Evolutionary conservation across 2,888 invertebrate genomes (phyloP), one percentile per base, ranked within the genome.

Genomic region (Ennomos erosarius): DNA sequence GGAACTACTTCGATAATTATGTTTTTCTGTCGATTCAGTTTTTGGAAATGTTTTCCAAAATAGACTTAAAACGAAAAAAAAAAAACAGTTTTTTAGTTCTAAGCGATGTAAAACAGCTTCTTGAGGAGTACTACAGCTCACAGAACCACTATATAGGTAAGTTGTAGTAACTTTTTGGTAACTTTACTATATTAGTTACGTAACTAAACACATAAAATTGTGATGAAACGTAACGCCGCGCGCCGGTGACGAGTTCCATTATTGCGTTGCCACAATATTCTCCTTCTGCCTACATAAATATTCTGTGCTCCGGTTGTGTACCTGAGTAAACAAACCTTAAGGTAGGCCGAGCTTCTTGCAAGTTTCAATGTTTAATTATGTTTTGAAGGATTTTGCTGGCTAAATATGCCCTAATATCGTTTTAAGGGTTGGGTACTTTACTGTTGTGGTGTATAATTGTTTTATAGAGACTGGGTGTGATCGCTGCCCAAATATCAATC

Each of bases 361-460:
- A 59, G 68, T 64, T 64, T 68, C 64, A 68, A 68, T 68, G 66
- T 66, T 68, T 68, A 68, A 68, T 68, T 58, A 66, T 63, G 68
- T 68, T 65, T 64, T 12, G 54, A 52, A 50, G 53, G 56, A 58
- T 68, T 65, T 65, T 40, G 58, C 39, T 45, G 45, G 45, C 11
- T 3, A 33, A 36, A 48, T 43, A 12, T 11, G 5, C 43, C 16
- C 11, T 49, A 34, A 10, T 6, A 26, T 26, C 26, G 26, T 26
- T 26, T 26, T 26, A 26, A 26, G 26, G 26, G 26, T 26, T 26
- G 26, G 26, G 26, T 26, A 6, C 26, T 26, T 26, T 26, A 6
- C 6, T 26, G 3, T 12, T 35, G 35, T 12, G 36, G n/a, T n/a
- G n/a, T n/a, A n/a, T n/a, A 37, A 43, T 9, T 26, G 26, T 26